phyloP scores from a whole-genome alignment of 2,797 vertebrate species.

The Platalea minor region DNA sequence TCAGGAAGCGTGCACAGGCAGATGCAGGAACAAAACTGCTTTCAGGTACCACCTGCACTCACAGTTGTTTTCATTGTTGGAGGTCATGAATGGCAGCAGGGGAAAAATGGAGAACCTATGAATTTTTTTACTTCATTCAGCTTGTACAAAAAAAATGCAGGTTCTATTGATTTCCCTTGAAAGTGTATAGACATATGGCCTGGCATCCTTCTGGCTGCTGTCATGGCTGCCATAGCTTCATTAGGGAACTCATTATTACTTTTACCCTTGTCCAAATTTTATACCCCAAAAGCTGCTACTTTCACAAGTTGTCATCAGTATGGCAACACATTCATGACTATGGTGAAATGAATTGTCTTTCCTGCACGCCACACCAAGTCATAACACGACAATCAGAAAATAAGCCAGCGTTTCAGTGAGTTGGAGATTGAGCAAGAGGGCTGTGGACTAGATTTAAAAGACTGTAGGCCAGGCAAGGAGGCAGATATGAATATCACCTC shows the following conservation, averaged over 20 bases:
- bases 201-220: background rate
- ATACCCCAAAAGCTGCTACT: background rate
- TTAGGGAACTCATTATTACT: background rate
- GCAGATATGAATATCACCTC: background rate
- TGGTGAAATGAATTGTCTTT: background rate
- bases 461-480: background rate
- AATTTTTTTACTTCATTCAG: background rate
- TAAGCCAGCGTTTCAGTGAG: background rate
- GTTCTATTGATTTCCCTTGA: background rate
- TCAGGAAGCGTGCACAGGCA: slow-evolving; percentile 10
- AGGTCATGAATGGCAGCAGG: background rate
- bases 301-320: background rate
- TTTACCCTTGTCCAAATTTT: background rate
- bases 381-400: background rate
- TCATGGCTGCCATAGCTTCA: background rate
- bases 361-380: background rate
- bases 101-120: background rate
- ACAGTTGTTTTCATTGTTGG: background rate
- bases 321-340: background rate
- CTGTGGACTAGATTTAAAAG: background rate
- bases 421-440: background rate
- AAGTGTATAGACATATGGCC: background rate
- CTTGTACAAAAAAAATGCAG: background rate
- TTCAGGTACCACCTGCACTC: slow-evolving; percentile 20
- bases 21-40: background rate